Evolutionary conservation across 2,113 vertebrate genomes (phyloP).

Genomic region (Chitala chitala): DNA sequence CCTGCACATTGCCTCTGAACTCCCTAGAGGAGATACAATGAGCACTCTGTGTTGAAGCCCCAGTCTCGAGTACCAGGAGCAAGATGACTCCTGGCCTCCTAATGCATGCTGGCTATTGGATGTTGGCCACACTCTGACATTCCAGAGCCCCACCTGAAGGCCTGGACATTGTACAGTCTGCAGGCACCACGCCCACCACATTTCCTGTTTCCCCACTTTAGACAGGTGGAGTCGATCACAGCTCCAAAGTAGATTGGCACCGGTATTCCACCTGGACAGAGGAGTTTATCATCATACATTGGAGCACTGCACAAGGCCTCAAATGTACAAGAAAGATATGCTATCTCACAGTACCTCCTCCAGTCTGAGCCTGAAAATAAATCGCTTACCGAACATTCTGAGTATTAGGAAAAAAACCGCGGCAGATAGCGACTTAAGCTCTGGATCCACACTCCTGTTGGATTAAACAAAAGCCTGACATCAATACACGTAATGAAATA

Average conservation of each 20-base stretch:
- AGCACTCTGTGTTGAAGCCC: neutral
- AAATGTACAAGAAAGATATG: no score
- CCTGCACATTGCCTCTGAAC: no score
- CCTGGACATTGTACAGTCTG: conserved; percentile 79
- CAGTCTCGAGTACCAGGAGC: neutral
- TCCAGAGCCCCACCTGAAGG: conserved; percentile 68
- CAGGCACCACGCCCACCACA: conserved; percentile 83
- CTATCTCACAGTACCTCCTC: no score
- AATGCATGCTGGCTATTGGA: neutral
- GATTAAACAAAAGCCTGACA: neutral
- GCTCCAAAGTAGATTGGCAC: conserved; percentile 89
- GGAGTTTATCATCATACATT: neutral
- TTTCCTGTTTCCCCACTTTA: conserved; percentile 81
- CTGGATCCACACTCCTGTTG: conserved; percentile 33
- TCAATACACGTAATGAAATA: neutral
- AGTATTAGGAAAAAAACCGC: conserved; percentile 11
- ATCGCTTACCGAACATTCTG: conserved; percentile 12
- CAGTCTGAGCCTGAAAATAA: neutral
- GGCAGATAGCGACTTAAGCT: conserved; percentile 20
- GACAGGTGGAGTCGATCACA: conserved; percentile 81
- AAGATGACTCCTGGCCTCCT: no score
- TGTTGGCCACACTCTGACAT: neutral
- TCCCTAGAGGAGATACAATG: neutral
- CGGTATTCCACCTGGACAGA: conserved; percentile 79
- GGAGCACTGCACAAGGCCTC: neutral